Evolutionary conservation across 1,140 invertebrate species (phyloP).

Genomic region (Sminthurinus signatus): DNA sequence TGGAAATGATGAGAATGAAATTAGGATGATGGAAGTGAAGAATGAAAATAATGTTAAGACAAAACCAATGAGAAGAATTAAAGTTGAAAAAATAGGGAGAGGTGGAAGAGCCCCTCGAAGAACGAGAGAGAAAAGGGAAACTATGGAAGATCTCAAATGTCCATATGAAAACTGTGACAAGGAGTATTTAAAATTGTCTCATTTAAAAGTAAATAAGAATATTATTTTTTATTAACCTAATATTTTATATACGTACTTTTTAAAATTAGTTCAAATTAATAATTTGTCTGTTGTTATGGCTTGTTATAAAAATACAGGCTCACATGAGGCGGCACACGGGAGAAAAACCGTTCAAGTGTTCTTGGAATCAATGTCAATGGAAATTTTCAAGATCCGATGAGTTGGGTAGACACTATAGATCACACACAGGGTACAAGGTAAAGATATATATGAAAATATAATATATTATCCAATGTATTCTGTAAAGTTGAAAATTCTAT

Average conservation of each 20-base stretch:
- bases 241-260: too few relatives aligned
- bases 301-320: too few relatives aligned
- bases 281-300: too few relatives aligned
- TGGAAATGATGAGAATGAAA: background rate
- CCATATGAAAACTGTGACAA: conserved; percentile 50
- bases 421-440: conserved; percentile 74
- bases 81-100: too few relatives aligned
- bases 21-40: background rate
- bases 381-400: conserved; percentile 90
- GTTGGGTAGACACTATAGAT: conserved; percentile 64
- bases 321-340: conserved; percentile 88
- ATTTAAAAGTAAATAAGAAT: conserved; percentile 91
- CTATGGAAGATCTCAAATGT: conserved; percentile 20
- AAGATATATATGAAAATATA: too few relatives aligned
- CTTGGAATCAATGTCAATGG: conserved; percentile 89
- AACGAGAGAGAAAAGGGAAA: background rate
- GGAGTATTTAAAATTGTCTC: conserved; percentile 85
- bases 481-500: too few relatives aligned
- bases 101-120: background rate
- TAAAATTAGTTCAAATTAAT: too few relatives aligned
- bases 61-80: background rate
- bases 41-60: background rate
- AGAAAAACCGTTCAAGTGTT: conserved; percentile 87
- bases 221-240: too few relatives aligned
- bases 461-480: too few relatives aligned